phyloP scores from a whole-genome alignment of 2,888 invertebrate species.

The Napeogenes sylphis region DNA sequence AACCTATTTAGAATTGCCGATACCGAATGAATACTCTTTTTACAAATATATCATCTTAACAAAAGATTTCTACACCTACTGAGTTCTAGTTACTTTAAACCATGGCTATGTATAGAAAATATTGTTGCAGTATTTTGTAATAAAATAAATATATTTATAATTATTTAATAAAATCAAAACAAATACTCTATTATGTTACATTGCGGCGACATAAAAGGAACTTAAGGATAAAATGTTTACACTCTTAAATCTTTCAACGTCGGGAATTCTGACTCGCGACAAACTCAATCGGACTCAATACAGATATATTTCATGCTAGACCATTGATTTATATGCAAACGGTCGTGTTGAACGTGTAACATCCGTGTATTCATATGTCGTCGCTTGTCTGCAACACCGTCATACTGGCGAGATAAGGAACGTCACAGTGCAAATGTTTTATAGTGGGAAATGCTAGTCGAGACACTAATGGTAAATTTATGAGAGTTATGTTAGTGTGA shows the following conservation, averaged over 20 bases:
- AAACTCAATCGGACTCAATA: slow-evolving; percentile 30
- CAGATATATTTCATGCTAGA: slow-evolving; percentile 30
- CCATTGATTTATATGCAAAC: slow-evolving; percentile 36
- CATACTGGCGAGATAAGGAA: slow-evolving; percentile 26
- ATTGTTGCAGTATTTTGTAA: not conserved
- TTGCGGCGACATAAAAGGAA: slow-evolving; percentile 6
- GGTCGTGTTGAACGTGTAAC: slow-evolving; percentile 34
- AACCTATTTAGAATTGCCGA: not conserved
- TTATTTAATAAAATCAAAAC: not conserved
- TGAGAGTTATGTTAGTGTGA: slow-evolving; percentile 7
- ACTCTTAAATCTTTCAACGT: slow-evolving; percentile 25
- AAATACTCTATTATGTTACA: not conserved
- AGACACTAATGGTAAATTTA: slow-evolving; percentile 17
- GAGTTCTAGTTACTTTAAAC: too few species aligned
- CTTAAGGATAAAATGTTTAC: slow-evolving; percentile 14
- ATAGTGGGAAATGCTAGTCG: slow-evolving; percentile 9
- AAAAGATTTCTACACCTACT: too few species aligned
- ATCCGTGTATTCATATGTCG: slow-evolving; percentile 39
- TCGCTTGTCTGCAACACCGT: slow-evolving; percentile 24
- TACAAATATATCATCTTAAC: too few species aligned
- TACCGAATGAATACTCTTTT: too few species aligned
- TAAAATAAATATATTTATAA: not conserved
- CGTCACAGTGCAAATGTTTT: slow-evolving; percentile 20
- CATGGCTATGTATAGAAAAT: too few species aligned
- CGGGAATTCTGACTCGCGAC: slow-evolving; percentile 21